These are phyloP conservation scores for Panagrolaimus sp. DNA, from an alignment of 1,140 invertebrate genomes.

Conservation along the genomic window DNA sequence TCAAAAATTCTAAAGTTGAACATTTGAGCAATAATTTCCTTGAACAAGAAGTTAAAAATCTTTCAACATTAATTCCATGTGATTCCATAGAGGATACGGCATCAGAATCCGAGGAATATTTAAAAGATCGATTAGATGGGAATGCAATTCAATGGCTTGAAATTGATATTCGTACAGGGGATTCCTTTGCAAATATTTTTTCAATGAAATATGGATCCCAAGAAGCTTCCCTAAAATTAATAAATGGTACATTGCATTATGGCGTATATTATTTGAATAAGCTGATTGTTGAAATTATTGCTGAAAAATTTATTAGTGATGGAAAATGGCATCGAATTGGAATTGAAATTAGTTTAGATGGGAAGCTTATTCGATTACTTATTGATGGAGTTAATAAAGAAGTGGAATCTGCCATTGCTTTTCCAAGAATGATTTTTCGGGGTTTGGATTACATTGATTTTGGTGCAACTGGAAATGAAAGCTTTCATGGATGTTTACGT, in stretches of 20 bases:
- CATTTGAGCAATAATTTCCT: background rate
- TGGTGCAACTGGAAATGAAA: background rate
- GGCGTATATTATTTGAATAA: background rate
- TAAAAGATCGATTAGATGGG: background rate
- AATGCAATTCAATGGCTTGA: conserved; percentile 10
- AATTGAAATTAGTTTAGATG: background rate
- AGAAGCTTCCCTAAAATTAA: background rate
- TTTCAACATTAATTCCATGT: conserved; percentile 1
- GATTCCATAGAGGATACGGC: background rate
- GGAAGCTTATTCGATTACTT: background rate
- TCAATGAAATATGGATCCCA: background rate
- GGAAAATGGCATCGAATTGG: conserved; percentile 4
- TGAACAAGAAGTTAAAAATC: background rate
- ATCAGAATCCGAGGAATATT: background rate
- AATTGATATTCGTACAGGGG: conserved; percentile 9
- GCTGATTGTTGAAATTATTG: conserved; percentile 3
- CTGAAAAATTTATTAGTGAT: conserved; percentile 7
- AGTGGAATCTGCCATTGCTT: background rate
- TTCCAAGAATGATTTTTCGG: background rate
- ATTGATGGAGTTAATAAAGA: conserved; percentile 1
- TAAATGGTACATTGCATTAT: conserved; percentile 12
- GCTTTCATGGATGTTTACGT: background rate
- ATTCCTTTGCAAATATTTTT: background rate
- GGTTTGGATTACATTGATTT: background rate
- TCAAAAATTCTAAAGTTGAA: conserved; percentile 7